Evolutionary conservation across 2,113 vertebrate genomes (phyloP), one percentile per base, ranked within the genome.

Genomic region (Panthera leo): DNA sequence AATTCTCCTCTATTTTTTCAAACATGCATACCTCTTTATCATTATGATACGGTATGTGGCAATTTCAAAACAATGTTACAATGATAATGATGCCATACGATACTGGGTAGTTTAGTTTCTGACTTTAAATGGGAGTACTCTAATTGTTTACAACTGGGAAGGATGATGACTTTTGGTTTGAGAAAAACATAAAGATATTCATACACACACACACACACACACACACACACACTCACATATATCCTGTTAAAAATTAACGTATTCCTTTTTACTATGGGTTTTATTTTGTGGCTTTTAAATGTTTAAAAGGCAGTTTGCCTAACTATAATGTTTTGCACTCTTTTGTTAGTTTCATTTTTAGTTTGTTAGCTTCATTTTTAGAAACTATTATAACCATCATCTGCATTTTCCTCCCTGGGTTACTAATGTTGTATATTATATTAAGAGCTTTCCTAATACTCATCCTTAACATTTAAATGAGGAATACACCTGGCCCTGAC

Each of bases 161-260:
- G 42, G 18, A 55, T 51, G 14, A 86, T 6, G 34, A 53, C 36
- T 96, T 95, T 13, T 55, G 48, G 31, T 88, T 58, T 96, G 55
- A 94, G 42, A 94, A 97, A 92, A 25, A 96, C 14, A 89, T 45
- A 76, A 89, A 96, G n/a, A 75, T 51, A 96, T 9, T 73, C 39
- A 91, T 16, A 89, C 27, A 51, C 8, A 93, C 10, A 92, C 9
- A 70, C 21, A 79, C 39, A 63, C 15, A 86, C 7, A 58, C 18
- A 55, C 55, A 51, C 12, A 94, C 9, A 70, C 27, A 65, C 27
- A 76, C 39, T 71, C 23, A 71, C 9, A 34, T 7, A 91, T 14
- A 29, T 88, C n/a, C 75, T 94, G 25, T 92, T 70, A 92, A 93
- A 58, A 96, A n/a, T 6, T 9, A 79, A 45, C 63, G 80, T 91